phyloP scores from a whole-genome alignment of 2,888 invertebrate genomes.

The Troides helena region DNA sequence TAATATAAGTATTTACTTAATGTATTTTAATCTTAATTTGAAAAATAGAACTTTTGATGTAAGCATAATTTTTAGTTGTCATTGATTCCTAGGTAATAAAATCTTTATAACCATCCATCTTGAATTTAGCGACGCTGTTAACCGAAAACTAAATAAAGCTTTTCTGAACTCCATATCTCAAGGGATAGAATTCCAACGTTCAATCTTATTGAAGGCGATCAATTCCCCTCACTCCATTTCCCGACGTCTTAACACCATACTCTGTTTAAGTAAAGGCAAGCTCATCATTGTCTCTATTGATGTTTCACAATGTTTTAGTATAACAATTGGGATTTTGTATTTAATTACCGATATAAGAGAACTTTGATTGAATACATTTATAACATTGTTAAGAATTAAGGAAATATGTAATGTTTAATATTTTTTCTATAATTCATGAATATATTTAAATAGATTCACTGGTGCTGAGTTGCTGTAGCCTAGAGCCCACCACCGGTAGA shows the following conservation, averaged over 20 bases:
- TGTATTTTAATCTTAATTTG: background rate
- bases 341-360: background rate
- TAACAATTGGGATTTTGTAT: background rate
- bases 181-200: conserved; percentile 61
- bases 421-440: too few species aligned
- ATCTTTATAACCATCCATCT: conserved; percentile 62
- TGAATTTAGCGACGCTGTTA: conserved; percentile 61
- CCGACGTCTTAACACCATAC: conserved; percentile 56
- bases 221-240: conserved; percentile 60
- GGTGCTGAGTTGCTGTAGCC: too few species aligned
- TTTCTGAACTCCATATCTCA: conserved; percentile 49
- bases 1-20: background rate
- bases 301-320: conserved; percentile 5
- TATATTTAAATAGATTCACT: too few species aligned
- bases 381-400: background rate
- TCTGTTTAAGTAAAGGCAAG: conserved; percentile 59
- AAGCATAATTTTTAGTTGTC: conserved; percentile 32
- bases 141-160: conserved; percentile 50
- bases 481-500: too few species aligned
- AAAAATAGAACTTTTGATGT: background rate
- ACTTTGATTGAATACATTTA: background rate
- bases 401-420: background rate
- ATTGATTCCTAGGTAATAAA: conserved; percentile 32
- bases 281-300: conserved; percentile 39
- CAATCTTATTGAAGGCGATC: conserved; percentile 47